These are phyloP conservation scores for Gadus macrocephalus DNA, from an alignment of 2,113 vertebrate species.

Conservation along the genomic window DNA sequence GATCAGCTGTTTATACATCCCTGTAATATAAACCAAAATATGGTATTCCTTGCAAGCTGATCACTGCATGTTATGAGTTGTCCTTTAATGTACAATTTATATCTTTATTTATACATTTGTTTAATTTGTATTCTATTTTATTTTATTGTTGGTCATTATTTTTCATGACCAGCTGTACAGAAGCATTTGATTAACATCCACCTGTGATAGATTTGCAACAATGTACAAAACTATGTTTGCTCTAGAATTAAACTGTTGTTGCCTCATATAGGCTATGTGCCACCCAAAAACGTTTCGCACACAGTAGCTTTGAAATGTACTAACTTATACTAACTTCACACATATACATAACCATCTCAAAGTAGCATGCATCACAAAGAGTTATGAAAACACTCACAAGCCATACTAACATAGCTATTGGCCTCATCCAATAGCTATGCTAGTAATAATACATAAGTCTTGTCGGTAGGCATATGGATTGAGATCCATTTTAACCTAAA, in stretches of 20 bases:
- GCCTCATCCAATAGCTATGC: too few relatives aligned
- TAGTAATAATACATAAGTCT: too few relatives aligned
- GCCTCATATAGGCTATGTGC: too few relatives aligned
- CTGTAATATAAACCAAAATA: constrained; percentile 32
- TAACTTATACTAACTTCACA: too few relatives aligned
- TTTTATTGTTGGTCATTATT: constrained; percentile 52
- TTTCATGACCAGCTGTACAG: constrained; percentile 90
- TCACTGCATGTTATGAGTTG: constrained; percentile 79
- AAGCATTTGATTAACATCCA: constrained; percentile 84
- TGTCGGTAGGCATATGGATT: too few relatives aligned
- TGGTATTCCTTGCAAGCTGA: constrained; percentile 70
- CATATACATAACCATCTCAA: too few relatives aligned
- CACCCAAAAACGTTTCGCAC: too few relatives aligned
- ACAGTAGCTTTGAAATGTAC: too few relatives aligned
- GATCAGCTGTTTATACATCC: constrained; percentile 14
- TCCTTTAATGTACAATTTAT: constrained; percentile 80
- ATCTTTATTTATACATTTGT: constrained; percentile 93
- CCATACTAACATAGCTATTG: too few relatives aligned
- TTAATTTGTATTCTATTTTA: constrained; percentile 69
- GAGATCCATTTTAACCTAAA: too few relatives aligned
- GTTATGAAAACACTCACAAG: too few relatives aligned
- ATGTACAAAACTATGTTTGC: constrained; percentile 82
- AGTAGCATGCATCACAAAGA: too few relatives aligned
- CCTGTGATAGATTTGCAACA: constrained; percentile 94
- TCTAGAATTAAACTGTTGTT: constrained; percentile 75